Evolutionary conservation across 1,140 invertebrate species (phyloP).

Genomic region (Lordiphosa stackelbergi): DNA sequence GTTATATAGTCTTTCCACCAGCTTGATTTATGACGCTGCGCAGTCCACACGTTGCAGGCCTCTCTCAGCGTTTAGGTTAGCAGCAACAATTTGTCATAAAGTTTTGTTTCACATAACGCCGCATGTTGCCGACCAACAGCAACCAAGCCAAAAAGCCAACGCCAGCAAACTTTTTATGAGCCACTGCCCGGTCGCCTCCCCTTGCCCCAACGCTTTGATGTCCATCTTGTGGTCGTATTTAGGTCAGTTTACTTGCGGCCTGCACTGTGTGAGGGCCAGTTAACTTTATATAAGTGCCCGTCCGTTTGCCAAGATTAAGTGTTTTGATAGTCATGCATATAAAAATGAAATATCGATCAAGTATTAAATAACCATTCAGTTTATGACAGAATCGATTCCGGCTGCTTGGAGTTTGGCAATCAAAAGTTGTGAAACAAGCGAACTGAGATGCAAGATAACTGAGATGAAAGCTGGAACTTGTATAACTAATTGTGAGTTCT

Average conservation of each 20-base stretch:
- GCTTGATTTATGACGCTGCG: constrained; percentile 59
- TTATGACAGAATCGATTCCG: constrained; percentile 53
- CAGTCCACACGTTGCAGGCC: constrained; percentile 61
- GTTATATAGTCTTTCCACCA: constrained; percentile 29
- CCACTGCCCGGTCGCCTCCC: constrained; percentile 23
- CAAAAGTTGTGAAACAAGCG: constrained; percentile 25
- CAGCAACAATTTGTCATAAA: constrained; percentile 76
- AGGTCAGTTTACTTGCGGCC: constrained; percentile 59
- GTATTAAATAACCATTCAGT: constrained; percentile 75
- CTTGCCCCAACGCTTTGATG: constrained; percentile 41
- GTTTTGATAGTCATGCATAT: constrained; percentile 72
- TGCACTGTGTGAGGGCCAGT: constrained; percentile 35
- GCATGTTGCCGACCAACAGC: constrained; percentile 17
- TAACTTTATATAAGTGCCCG: constrained; percentile 67
- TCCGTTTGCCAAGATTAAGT: constrained; percentile 68
- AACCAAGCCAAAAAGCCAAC: constrained; percentile 46
- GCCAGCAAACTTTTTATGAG: constrained; percentile 63
- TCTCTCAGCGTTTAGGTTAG: constrained; percentile 60
- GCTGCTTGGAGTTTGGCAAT: constrained; percentile 16
- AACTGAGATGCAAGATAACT: no score
- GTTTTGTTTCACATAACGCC: constrained; percentile 45
- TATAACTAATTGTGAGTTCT: no score
- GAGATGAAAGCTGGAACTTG: no score
- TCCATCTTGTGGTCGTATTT: constrained; percentile 71
- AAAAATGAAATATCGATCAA: constrained; percentile 76